Conservation (phyloP, 2,888 invertebrate species). For the Hirtodrosophila cameraria region DNA sequence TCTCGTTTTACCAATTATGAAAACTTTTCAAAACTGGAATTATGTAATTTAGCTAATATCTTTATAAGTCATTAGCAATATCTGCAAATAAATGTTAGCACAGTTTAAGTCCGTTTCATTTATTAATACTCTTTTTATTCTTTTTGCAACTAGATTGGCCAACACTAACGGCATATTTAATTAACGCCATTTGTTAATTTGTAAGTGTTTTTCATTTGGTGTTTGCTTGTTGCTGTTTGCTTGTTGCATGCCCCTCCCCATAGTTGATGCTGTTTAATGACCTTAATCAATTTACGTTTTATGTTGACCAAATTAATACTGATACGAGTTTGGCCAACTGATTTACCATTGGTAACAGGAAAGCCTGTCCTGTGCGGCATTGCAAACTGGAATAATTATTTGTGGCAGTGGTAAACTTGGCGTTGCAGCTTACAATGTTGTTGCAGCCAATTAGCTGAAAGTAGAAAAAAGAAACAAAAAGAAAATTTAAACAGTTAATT, state of each 20-base stretch:
- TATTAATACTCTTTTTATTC: background rate
- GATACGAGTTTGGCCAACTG: constrained; percentile 56
- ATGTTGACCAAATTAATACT: constrained; percentile 62
- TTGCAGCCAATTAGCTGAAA: constrained; percentile 54
- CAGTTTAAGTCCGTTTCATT: constrained; percentile 4
- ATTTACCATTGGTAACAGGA: constrained; percentile 6
- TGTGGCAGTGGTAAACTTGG: constrained; percentile 9
- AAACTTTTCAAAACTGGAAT: no score
- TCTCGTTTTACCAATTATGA: no score
- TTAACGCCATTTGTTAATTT: constrained; percentile 62
- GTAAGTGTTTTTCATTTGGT: constrained; percentile 32
- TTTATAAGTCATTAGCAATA: background rate
- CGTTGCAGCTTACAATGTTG: constrained; percentile 36
- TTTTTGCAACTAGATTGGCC: background rate
- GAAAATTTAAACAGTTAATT: constrained; percentile 28
- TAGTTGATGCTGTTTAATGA: constrained; percentile 48
- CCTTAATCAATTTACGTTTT: constrained; percentile 71
- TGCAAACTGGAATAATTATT: constrained; percentile 17
- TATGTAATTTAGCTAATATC: no score
- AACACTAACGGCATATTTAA: constrained; percentile 58
- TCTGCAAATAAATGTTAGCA: constrained; percentile 1
- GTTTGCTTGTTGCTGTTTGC: background rate
- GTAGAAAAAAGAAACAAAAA: constrained; percentile 1
- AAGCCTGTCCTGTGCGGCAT: constrained; percentile 11
- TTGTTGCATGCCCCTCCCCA: background rate